phyloP scores from a whole-genome alignment of 2,888 invertebrate species.

The Phasia obesa region DNA sequence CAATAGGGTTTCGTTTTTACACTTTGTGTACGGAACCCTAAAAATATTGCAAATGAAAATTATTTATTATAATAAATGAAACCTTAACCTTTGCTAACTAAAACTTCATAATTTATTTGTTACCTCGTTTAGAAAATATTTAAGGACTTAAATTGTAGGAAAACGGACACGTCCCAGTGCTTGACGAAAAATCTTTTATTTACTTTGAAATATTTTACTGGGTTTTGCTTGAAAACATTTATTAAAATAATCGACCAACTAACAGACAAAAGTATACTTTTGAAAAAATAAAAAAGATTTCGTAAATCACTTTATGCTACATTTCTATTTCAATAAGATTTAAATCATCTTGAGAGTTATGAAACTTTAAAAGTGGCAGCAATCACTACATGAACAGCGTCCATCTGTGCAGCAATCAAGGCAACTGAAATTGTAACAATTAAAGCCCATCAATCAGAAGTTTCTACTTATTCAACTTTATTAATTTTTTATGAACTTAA shows the following conservation, averaged over 20 bases:
- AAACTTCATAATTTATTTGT: too few relatives aligned
- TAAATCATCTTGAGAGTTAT: slow-evolving; percentile 48
- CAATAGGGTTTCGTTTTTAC: too few relatives aligned
- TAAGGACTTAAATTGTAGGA: too few relatives aligned
- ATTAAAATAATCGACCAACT: not conserved
- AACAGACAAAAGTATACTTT: not conserved
- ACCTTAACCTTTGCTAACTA: too few relatives aligned
- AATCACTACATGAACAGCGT: not conserved
- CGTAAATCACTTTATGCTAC: slow-evolving; percentile 39
- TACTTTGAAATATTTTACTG: slow-evolving; percentile 1
- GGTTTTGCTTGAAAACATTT: slow-evolving; percentile 1
- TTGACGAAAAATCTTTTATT: too few relatives aligned
- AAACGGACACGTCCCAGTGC: too few relatives aligned
- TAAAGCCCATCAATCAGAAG: slow-evolving; percentile 40
- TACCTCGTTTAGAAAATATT: too few relatives aligned
- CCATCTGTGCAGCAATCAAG: slow-evolving; percentile 16
- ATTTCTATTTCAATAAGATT: slow-evolving; percentile 46
- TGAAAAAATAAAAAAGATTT: slow-evolving; percentile 42
- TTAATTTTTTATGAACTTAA: too few relatives aligned
- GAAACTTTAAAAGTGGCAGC: slow-evolving; percentile 25
- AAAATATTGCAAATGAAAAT: too few relatives aligned
- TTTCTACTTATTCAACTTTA: not conserved
- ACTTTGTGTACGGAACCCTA: too few relatives aligned
- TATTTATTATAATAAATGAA: too few relatives aligned
- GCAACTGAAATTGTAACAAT: slow-evolving; percentile 30